Evolutionary conservation across 2,888 invertebrate genomes (phyloP), one percentile per base, ranked within the genome.

Genomic region (Meliscaeva auricollis): DNA sequence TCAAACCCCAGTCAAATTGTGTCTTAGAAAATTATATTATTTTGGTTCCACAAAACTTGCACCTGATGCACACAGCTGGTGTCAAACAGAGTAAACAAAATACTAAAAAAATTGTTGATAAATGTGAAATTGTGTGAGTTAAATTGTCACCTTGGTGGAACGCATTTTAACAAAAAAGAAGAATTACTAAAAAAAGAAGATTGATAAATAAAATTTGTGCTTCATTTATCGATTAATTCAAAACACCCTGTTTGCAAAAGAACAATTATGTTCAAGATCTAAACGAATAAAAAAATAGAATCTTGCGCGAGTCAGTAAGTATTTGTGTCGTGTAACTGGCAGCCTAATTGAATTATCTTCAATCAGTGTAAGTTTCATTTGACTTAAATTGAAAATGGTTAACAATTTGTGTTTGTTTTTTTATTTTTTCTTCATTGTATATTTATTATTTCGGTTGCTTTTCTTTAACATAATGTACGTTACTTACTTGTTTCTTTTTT

Each of bases 361-460:
- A 87, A 87, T 87, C 82, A 87, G 87, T 82, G 77, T 82, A 87
- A 87, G 87, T 87, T 77, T 82, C 76, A 82, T 77, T 87, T 77
- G 73, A 82, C 64, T 82, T 74, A 70, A 87, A 81, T 81, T 80
- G 81, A 76, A 68, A 85, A 81, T 85, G 72, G 75, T 48, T 80
- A 76, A 70, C 62, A 84, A 75, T 80, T 75, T 80, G 35, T 70
- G 66, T 75, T 58, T 79, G n/a, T 50, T 44, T n/a, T 20, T 22
- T 60, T 64, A 3, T 30, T 68, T 30, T 17, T 46, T 46, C 1
- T 62, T 1, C 6, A 38, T 30, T 60, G n/a, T n/a, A n/a, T 30
- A 2, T 9, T 62, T 1, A 15, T 62, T 30, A n/a, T 26, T 38
- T 8, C 30, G 8, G 13, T n/a, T 15, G 1, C n/a, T 15, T 35